Conservation (phyloP, 2,113 vertebrate genomes). For the Nannospalax galili region DNA sequence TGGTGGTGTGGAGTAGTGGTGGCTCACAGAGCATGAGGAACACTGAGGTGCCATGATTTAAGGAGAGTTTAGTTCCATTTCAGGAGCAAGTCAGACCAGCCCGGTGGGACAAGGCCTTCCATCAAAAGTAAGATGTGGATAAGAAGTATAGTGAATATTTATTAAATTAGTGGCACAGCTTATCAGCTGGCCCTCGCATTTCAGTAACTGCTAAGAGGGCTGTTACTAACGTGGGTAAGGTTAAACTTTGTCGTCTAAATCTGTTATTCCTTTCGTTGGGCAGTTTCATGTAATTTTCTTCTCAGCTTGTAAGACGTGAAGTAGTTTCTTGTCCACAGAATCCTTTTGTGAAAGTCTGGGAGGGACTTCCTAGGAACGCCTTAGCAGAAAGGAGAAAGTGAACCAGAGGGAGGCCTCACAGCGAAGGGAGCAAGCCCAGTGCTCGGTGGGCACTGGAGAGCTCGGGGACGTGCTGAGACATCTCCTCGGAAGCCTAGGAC, state of each 20-base stretch:
- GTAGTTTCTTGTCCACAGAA: background rate
- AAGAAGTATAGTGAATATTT: background rate
- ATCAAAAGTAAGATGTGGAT: background rate
- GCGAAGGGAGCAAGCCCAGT: background rate
- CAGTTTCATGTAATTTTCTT: constrained; percentile 1
- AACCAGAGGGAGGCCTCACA: background rate
- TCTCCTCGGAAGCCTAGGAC: background rate
- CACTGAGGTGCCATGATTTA: constrained; percentile 71
- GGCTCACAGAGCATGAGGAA: background rate
- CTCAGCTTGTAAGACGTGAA: background rate
- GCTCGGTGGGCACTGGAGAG: no score
- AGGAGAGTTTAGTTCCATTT: constrained; percentile 75
- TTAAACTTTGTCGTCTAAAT: background rate
- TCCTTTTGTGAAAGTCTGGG: background rate
- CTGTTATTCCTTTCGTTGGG: background rate
- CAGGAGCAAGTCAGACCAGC: background rate
- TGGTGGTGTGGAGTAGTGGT: background rate
- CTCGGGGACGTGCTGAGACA: background rate
- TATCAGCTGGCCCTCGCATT: background rate
- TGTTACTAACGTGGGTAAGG: background rate
- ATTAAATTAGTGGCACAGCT: constrained; percentile 32
- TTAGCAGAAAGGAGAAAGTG: no score
- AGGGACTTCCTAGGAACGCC: no score
- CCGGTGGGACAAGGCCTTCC: background rate
- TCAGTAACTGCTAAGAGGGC: background rate